Evolutionary conservation across 2,888 invertebrate species (phyloP).

Genomic region (Melipona beecheii): DNA sequence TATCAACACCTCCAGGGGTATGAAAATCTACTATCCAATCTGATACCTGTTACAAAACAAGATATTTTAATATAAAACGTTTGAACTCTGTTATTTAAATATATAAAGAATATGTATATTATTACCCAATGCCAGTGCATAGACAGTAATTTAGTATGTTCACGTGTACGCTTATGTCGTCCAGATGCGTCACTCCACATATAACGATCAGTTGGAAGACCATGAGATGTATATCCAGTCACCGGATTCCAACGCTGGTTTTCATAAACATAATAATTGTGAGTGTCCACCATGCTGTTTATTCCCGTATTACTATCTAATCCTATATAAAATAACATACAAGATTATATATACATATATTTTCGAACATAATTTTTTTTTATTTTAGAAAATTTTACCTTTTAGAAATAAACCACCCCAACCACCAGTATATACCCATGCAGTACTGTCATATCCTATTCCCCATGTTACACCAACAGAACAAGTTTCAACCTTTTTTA

Average conservation of each 20-base stretch:
- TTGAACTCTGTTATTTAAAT: background rate
- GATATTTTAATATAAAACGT: constrained; percentile 12
- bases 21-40: constrained; percentile 97
- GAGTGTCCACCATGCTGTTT: constrained; percentile 92
- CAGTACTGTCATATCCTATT: constrained; percentile 93
- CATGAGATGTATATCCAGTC: constrained; percentile 94
- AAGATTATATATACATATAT: background rate
- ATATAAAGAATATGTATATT: background rate
- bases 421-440: constrained; percentile 95
- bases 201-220: constrained; percentile 93
- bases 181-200: constrained; percentile 97
- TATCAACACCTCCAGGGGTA: constrained; percentile 94
- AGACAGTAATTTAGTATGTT: constrained; percentile 93
- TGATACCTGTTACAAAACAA: constrained; percentile 86
- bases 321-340: constrained; percentile 76
- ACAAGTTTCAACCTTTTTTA: constrained; percentile 91
- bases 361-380: background rate
- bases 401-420: constrained; percentile 94
- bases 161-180: constrained; percentile 92
- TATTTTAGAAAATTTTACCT: constrained; percentile 83
- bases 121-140: constrained; percentile 95
- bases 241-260: constrained; percentile 98
- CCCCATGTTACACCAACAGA: constrained; percentile 95
- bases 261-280: constrained; percentile 95
- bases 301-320: constrained; percentile 87